Evolutionary conservation across 1,140 invertebrate genomes (phyloP).

Genomic region (Sycophila sp.): DNA sequence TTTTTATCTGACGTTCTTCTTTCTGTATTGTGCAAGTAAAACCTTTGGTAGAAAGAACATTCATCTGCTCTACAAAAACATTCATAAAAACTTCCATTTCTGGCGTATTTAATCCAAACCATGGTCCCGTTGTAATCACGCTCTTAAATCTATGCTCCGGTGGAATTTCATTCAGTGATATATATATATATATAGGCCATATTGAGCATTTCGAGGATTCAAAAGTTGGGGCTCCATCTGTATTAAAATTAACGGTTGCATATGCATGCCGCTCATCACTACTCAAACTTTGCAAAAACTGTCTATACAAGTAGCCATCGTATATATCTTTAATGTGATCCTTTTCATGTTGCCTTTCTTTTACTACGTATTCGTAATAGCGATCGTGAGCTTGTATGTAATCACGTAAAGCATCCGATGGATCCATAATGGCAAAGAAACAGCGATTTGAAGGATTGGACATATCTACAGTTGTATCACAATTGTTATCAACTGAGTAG

Average conservation of each 20-base stretch:
- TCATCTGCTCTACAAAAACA: background rate
- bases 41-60: background rate
- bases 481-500: too few species aligned
- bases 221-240: conserved; percentile 7
- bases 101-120: conserved; percentile 22
- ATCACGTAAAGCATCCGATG: too few species aligned
- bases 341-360: conserved; percentile 7
- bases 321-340: background rate
- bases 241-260: conserved; percentile 18
- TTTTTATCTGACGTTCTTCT: too few species aligned
- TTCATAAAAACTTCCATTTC: conserved; percentile 5
- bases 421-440: too few species aligned
- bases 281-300: background rate
- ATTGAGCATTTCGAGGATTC: background rate
- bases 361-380: background rate
- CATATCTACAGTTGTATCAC: too few species aligned
- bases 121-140: background rate
- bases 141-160: background rate
- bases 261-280: background rate
- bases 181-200: background rate
- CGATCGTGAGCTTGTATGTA: too few species aligned
- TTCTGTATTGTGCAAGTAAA: background rate
- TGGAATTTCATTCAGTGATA: conserved; percentile 14
- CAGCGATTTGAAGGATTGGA: too few species aligned
- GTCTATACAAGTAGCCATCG: background rate